Conservation (phyloP, 1,140 invertebrate species). For the Agrypnia vestita region DNA sequence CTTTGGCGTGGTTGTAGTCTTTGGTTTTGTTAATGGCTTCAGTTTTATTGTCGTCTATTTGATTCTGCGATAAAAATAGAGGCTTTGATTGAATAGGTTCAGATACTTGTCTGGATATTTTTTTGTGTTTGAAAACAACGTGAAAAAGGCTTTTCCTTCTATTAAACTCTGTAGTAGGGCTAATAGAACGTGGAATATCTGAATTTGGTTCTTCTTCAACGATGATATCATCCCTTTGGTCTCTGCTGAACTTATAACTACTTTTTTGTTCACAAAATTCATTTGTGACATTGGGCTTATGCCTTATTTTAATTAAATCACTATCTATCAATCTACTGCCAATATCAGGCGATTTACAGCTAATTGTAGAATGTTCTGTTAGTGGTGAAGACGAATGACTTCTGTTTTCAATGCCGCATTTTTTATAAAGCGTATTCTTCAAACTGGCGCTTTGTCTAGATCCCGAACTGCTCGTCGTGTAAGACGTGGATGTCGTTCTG, state of each 20-base stretch:
- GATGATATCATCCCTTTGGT: constrained; percentile 45
- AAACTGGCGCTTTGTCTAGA: constrained; percentile 68
- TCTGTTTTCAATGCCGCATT: constrained; percentile 66
- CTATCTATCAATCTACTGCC: background rate
- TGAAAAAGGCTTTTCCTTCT: constrained; percentile 63
- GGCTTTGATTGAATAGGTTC: constrained; percentile 62
- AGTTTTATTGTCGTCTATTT: background rate
- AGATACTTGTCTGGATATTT: constrained; percentile 68
- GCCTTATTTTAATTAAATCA: constrained; percentile 1
- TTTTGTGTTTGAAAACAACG: constrained; percentile 66
- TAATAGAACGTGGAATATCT: background rate
- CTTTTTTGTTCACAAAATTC: constrained; percentile 5
- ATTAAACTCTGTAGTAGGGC: background rate
- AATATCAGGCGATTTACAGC: constrained; percentile 27
- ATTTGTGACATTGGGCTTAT: background rate
- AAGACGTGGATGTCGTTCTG: constrained; percentile 74
- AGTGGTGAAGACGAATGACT: background rate
- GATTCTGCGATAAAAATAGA: background rate
- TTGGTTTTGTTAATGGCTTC: background rate
- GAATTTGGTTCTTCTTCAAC: constrained; percentile 51
- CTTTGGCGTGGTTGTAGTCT: background rate
- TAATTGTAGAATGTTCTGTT: background rate
- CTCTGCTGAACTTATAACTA: background rate
- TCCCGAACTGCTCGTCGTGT: constrained; percentile 73
- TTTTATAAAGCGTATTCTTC: constrained; percentile 69